These are phyloP conservation scores for Struthidea cinerea DNA, from an alignment of 2,113 vertebrate genomes.

Conservation along the genomic window DNA sequence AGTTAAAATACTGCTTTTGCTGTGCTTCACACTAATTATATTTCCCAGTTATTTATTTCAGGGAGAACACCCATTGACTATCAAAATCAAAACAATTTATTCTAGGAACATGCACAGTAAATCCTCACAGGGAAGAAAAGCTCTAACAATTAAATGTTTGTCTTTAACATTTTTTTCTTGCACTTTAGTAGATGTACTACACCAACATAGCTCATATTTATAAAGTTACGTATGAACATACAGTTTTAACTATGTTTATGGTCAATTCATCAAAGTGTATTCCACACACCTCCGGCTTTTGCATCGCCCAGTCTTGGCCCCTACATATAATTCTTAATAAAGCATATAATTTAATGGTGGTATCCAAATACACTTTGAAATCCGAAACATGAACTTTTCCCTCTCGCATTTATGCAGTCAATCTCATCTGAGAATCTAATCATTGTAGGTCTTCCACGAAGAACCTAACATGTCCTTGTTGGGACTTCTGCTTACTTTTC, in stretches of 20 bases:
- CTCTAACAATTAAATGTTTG: not conserved
- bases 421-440: not conserved
- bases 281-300: not conserved
- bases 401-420: not conserved
- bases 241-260: not conserved
- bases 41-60: not conserved
- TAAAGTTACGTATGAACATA: fast-evolving
- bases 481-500: not conserved
- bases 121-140: not conserved
- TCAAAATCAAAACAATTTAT: not conserved
- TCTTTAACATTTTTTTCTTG: not conserved
- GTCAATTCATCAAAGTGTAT: not conserved
- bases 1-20: not conserved
- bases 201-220: not conserved
- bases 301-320: not conserved
- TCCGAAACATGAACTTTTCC: not conserved
- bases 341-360: not conserved
- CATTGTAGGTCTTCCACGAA: not conserved
- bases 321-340: not conserved
- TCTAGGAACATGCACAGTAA: not conserved
- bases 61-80: not conserved
- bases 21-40: not conserved
- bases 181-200: not conserved
- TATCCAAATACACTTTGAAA: not conserved
- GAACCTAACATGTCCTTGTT: not conserved